These are phyloP conservation scores for Flexamia atlantica DNA, from an alignment of 2,888 invertebrate genomes.

Conservation along the genomic window DNA sequence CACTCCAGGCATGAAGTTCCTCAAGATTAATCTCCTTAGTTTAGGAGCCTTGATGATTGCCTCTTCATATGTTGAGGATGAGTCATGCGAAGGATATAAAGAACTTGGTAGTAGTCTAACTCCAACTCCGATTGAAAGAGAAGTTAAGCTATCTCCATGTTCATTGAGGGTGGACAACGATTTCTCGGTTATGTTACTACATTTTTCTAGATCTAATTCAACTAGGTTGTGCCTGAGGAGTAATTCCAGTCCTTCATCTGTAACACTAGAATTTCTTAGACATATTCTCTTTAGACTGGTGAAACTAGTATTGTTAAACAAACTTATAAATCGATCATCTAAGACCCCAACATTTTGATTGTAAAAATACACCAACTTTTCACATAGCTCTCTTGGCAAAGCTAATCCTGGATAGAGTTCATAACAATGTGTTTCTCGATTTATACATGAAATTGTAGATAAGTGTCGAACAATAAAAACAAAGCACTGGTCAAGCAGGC, in stretches of 20 bases:
- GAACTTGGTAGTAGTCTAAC: conserved; percentile 79
- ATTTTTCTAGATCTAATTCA: conserved; percentile 87
- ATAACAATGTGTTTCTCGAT: conserved; percentile 75
- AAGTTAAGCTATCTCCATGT: conserved; percentile 83
- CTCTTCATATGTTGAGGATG: conserved; percentile 57
- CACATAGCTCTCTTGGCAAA: conserved; percentile 85
- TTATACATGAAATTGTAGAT: conserved; percentile 78
- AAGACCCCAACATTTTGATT: conserved; percentile 78
- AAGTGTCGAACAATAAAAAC: conserved; percentile 81
- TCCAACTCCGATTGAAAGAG: conserved; percentile 84
- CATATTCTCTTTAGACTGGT: conserved; percentile 84
- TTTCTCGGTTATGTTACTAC: conserved; percentile 81
- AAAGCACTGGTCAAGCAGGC: conserved; percentile 81
- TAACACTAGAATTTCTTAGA: conserved; percentile 84
- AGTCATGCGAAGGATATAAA: conserved; percentile 53
- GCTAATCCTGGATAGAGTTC: conserved; percentile 80
- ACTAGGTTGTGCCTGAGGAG: conserved; percentile 85
- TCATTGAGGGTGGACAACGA: conserved; percentile 83
- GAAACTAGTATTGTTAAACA: conserved; percentile 83
- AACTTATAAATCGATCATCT: conserved; percentile 83
- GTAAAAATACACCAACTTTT: conserved; percentile 80
- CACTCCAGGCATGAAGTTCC: conserved; percentile 74
- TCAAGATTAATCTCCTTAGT: conserved; percentile 79
- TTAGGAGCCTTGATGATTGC: conserved; percentile 77
- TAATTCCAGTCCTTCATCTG: conserved; percentile 83